Evolutionary conservation across 1,140 invertebrate species (phyloP), one percentile per base, ranked within the genome.

Genomic region (Ctenoplectra terminalis): DNA sequence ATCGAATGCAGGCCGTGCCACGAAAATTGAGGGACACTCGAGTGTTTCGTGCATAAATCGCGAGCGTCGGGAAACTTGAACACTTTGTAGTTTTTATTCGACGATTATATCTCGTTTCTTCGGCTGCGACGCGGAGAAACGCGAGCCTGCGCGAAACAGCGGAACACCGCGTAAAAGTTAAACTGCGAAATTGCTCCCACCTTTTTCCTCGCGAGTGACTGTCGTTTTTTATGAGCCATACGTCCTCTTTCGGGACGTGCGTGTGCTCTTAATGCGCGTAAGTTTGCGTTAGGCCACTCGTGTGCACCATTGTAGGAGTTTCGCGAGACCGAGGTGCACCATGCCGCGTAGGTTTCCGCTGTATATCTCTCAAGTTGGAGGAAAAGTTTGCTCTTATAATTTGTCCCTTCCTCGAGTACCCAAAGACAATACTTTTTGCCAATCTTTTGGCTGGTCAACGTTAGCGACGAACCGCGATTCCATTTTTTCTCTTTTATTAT

Each of bases 361-460:
- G 67, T 85, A 87, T 85, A 76, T 81, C 77, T 82, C 54, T 63
- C 63, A n/a, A 29, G 37, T 6, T 29, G 5, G 43, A 29, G 74
- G 56, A 29, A 87, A 88, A 88, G 67, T 87, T 82, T 46, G 54
- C 23, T 17, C 70, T 78, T 85, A 85, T 85, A 89, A 89, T 87
- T 88, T 86, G 60, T 66, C 74, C 56, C 37, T 46, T 34, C 60
- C 26, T 20, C 26, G 34, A 23, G 34, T 11, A 23, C 48, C 9
- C 31, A 20, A 1, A 2, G 43, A 64, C 23, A 20, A 40, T 64
- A 40, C 9, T 40, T 40, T 40, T n/a, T n/a, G n/a, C n/a, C n/a
- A n/a, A n/a, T n/a, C n/a, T n/a, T n/a, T n/a, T n/a, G n/a, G n/a
- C n/a, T n/a, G n/a, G n/a, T n/a, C n/a, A n/a, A n/a, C n/a, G n/a